phyloP scores from a whole-genome alignment of 2,888 invertebrate species.

The Nomada fabriciana region DNA sequence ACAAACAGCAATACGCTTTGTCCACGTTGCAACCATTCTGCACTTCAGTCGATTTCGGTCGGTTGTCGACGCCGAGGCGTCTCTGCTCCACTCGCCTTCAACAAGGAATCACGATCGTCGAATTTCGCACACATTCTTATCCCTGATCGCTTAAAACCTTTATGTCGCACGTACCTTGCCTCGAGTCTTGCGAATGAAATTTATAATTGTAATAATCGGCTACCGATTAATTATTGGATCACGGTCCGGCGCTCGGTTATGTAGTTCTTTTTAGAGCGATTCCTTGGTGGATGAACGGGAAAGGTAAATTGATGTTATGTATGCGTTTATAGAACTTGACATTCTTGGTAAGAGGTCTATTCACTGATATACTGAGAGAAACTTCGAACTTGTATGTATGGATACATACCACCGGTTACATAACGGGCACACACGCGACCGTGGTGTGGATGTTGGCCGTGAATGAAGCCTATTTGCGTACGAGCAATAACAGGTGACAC shows the following conservation, averaged over 20 bases:
- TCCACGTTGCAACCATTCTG: slow-evolving; percentile 67
- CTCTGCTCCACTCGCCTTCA: neutral
- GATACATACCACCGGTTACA: slow-evolving; percentile 36
- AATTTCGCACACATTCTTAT: too few species aligned
- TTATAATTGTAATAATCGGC: too few species aligned
- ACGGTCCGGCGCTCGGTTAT: too few species aligned
- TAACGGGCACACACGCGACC: slow-evolving; percentile 54
- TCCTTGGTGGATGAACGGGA: too few species aligned
- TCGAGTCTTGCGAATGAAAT: too few species aligned
- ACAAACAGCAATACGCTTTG: slow-evolving; percentile 75
- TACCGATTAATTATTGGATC: too few species aligned
- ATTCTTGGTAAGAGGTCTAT: neutral
- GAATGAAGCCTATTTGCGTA: slow-evolving; percentile 80
- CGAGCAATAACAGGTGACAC: slow-evolving; percentile 81
- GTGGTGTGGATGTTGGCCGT: slow-evolving; percentile 68
- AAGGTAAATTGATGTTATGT: too few species aligned
- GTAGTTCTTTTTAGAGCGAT: too few species aligned
- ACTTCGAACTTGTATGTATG: slow-evolving; percentile 13
- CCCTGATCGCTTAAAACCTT: too few species aligned
- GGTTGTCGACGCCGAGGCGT: slow-evolving; percentile 65
- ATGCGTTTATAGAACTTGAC: too few species aligned
- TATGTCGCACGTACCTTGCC: too few species aligned
- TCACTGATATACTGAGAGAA: neutral
- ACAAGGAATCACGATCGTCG: too few species aligned
- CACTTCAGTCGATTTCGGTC: slow-evolving; percentile 71